phyloP scores from a whole-genome alignment of 2,113 vertebrate species.

The Connochaetes taurinus region DNA sequence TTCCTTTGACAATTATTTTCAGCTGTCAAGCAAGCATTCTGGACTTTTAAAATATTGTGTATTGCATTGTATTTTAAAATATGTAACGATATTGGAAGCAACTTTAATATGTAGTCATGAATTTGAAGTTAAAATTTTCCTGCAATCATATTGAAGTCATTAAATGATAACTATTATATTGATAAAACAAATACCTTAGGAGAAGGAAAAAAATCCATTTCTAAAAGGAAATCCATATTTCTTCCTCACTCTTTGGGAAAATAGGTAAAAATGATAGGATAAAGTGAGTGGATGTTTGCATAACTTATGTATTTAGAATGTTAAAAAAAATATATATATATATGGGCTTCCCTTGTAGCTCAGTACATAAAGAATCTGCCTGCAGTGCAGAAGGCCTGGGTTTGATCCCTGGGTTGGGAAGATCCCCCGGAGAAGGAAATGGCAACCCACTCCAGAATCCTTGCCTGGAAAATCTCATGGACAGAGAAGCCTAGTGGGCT shows the following conservation, averaged over 20 bases:
- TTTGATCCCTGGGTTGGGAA: too few relatives aligned
- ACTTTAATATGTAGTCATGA: neutral
- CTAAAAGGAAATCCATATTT: neutral
- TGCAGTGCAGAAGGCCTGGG: too few relatives aligned
- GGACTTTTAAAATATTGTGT: neutral
- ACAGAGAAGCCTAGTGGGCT: too few relatives aligned
- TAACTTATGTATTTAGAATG: neutral
- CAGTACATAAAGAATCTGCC: too few relatives aligned
- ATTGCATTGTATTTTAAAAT: neutral
- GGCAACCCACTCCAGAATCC: too few relatives aligned
- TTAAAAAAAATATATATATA: too few relatives aligned
- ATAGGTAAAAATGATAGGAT: neutral
- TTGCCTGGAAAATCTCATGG: too few relatives aligned
- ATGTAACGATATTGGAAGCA: neutral
- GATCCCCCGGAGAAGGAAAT: too few relatives aligned
- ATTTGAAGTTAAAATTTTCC: neutral
- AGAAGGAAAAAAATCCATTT: neutral
- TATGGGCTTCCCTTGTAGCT: too few relatives aligned
- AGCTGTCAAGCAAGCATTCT: neutral
- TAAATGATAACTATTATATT: neutral
- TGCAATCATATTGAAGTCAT: neutral
- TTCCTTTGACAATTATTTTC: conserved; percentile 1
- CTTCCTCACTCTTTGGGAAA: neutral
- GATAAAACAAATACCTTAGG: neutral
- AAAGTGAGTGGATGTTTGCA: neutral